Evolutionary conservation across 2,888 invertebrate genomes (phyloP).

Genomic region (Pseudanteris insignis): DNA sequence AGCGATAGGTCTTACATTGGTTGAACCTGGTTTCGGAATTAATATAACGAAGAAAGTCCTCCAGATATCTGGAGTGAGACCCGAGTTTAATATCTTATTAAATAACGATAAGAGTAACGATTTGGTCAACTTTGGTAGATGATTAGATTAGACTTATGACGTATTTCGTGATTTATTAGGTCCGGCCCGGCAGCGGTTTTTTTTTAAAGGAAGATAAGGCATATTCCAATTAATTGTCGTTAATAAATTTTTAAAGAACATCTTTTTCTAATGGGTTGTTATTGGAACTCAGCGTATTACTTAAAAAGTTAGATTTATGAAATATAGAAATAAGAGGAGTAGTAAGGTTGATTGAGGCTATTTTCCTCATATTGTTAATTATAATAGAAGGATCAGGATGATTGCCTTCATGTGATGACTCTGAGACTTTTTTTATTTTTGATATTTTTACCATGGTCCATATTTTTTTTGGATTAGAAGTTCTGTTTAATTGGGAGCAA

Average conservation of each 20-base stretch:
- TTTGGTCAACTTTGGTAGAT: neutral
- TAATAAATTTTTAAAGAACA: neutral
- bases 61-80: neutral
- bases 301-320: neutral
- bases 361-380: neutral
- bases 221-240: neutral
- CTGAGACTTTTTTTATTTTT: neutral
- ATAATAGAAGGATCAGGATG: neutral
- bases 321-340: neutral
- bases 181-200: neutral
- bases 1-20: slow-evolving; percentile 2
- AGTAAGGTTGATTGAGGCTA: neutral
- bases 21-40: neutral
- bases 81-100: neutral
- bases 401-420: neutral
- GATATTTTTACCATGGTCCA: neutral
- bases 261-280: neutral
- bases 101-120: neutral
- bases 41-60: slow-evolving; percentile 1
- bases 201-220: neutral
- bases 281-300: neutral
- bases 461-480: neutral
- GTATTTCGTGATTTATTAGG: neutral
- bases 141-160: too few relatives aligned
- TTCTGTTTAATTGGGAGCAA: neutral